Percentiles rank a stretch among this genome's conserved stretches.
Evolutionary conservation across 2,113 vertebrate species (phyloP).

Genomic region (Xenopus borealis): DNA sequence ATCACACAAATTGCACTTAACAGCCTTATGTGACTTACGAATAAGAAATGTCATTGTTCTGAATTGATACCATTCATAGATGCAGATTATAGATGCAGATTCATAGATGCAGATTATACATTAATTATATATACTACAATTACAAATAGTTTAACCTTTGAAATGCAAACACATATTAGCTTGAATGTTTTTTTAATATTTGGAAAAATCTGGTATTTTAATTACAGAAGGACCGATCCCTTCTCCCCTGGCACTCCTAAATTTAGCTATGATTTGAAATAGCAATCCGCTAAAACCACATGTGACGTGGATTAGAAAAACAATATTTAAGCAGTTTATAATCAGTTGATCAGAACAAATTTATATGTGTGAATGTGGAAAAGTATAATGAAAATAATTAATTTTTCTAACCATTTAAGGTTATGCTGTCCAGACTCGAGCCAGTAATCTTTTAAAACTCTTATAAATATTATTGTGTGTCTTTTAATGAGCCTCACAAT

Average conservation of each 20-base stretch:
- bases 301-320: neutral
- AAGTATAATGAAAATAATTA: no score
- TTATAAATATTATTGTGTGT: neutral
- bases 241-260: conserved; percentile 2
- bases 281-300: conserved; percentile 1
- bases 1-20: conserved; percentile 11
- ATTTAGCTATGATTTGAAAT: neutral
- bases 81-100: conserved; percentile 19
- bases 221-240: neutral
- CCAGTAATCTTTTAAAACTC: no score
- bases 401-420: no score
- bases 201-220: conserved; percentile 37
- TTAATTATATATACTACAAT: conserved; percentile 32
- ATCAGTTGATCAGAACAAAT: neutral
- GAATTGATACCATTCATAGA: conserved; percentile 36
- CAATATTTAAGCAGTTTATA: neutral
- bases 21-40: conserved; percentile 38
- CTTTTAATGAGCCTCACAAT: no score
- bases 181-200: conserved; percentile 3
- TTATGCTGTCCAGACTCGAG: no score
- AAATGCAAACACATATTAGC: conserved; percentile 21
- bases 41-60: conserved; percentile 26
- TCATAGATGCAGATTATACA: conserved; percentile 22
- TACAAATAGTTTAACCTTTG: conserved; percentile 41
- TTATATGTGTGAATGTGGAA: neutral